Evolutionary conservation across 2,888 invertebrate species (phyloP).

Genomic region (Andricus quercusramuli): DNA sequence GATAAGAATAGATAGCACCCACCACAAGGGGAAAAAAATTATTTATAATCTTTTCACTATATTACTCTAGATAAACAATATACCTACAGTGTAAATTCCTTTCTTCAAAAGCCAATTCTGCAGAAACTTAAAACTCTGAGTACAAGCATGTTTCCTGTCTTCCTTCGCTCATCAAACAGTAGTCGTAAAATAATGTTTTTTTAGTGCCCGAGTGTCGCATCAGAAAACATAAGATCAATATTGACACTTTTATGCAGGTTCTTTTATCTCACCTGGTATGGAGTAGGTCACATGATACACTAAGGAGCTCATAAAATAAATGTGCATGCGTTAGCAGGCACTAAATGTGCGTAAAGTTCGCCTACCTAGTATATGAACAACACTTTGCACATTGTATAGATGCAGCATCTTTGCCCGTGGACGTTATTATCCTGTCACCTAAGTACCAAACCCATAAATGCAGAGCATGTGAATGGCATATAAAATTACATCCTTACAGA

Average conservation of each 20-base stretch:
- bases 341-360: slow-evolving; percentile 3
- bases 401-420: not conserved
- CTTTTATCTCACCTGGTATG: not conserved
- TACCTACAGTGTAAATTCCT: not conserved
- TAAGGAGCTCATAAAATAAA: slow-evolving; percentile 5
- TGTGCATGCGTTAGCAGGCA: not conserved
- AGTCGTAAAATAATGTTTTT: slow-evolving; percentile 10
- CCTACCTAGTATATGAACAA: not conserved
- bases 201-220: not conserved
- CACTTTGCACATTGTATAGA: not conserved
- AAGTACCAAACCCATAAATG: not conserved
- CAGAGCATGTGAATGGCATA: no score
- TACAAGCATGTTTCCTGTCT: slow-evolving; percentile 5
- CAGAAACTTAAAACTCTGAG: not conserved
- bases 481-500: no score
- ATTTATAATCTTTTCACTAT: no score
- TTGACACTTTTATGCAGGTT: slow-evolving; percentile 19
- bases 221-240: not conserved
- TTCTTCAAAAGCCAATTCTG: not conserved
- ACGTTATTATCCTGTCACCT: not conserved
- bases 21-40: no score
- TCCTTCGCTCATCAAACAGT: not conserved
- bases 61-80: no score
- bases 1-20: no score
- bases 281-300: not conserved